Base-by-base conservation (phyloP, 1,140 invertebrate genomes). In the Leptinotarsa undecemlineata region DNA sequence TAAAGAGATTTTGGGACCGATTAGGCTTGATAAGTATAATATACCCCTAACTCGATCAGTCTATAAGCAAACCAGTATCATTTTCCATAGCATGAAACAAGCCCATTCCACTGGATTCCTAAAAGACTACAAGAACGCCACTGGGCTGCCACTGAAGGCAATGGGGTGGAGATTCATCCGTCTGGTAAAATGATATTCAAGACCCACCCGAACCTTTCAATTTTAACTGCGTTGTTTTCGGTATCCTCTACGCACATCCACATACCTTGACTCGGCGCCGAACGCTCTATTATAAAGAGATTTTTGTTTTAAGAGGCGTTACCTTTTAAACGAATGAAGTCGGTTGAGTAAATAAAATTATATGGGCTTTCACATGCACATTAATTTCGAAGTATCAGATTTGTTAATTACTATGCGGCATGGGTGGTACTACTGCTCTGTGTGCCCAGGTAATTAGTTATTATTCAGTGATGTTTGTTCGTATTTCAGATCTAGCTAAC, bases 291-390 rank as follows among this genome's bases (percentile, higher is more conserved):
- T 80, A 80, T 80, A 78, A 78, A 78, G 77, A 80, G 77, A 80
- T 80, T 76, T 80, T 77, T 77, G 77, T 80, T 80, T 80, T 77
- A 72, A 70, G 74, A 71, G 79, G 79, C 79, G 79, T 78, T 78
- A 76, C 78, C 71, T 76, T 69, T 76, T 75, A 78, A 76, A 76
- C 71, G 70, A 68, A 42, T 68, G 42, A 78, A 75, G 77, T 80
- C 77, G 76, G 77, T 74, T 80, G 77, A 76, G 77, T 78, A 80
- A 80, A 80, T 78, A 80, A 80, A 80, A 78, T 80, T 80, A 78
- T 80, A 80, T 71, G 68, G 73, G 71, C 77, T 80, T 77, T 80
- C 51, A 57, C 51, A 68, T 79, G 70, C 42, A 75, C 73, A 74
- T 74, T 76, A 76, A 76, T 74, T 76, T 74, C 66, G 72, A 73